These are phyloP conservation scores for Smutsia gigantea DNA, from an alignment of 2,797 vertebrate genomes.

Conservation along the genomic window DNA sequence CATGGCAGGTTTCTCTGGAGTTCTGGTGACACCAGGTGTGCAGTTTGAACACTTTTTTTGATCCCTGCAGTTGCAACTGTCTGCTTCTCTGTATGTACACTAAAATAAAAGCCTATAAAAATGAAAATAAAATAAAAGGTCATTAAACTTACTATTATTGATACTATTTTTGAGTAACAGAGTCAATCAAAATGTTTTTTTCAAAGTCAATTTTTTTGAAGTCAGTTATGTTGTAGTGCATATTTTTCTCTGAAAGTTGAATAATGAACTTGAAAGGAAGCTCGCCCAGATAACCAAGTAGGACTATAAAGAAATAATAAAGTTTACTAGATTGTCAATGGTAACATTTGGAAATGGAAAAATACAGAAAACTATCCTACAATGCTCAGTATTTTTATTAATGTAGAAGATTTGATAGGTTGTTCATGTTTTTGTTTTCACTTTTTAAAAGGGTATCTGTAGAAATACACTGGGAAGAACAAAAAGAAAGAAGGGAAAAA, in stretches of 20 bases:
- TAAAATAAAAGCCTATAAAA: background rate
- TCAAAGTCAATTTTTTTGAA: background rate
- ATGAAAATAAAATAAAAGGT: background rate
- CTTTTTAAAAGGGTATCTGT: background rate
- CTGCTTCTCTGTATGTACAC: background rate
- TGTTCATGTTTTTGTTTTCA: constrained; percentile 19
- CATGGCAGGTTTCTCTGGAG: background rate
- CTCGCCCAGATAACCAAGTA: background rate
- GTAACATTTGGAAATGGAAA: constrained; percentile 16
- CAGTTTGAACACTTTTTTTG: background rate
- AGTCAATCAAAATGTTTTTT: background rate
- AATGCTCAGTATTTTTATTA: constrained; percentile 23
- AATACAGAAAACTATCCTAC: background rate
- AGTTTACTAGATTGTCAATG: background rate
- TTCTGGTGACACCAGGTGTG: no score
- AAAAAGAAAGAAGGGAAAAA: background rate
- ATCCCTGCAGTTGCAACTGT: background rate
- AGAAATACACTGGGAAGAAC: background rate
- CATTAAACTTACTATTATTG: background rate
- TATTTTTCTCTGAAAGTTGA: constrained; percentile 35
- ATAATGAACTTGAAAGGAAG: constrained; percentile 6
- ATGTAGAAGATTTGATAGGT: background rate
- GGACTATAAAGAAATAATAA: constrained; percentile 31
- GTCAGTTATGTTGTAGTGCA: background rate
- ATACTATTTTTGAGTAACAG: constrained; percentile 1